Evolutionary conservation across 92 coral and sea anemone species (phyloP).

Genomic region (Palythoa heliodiscus): DNA sequence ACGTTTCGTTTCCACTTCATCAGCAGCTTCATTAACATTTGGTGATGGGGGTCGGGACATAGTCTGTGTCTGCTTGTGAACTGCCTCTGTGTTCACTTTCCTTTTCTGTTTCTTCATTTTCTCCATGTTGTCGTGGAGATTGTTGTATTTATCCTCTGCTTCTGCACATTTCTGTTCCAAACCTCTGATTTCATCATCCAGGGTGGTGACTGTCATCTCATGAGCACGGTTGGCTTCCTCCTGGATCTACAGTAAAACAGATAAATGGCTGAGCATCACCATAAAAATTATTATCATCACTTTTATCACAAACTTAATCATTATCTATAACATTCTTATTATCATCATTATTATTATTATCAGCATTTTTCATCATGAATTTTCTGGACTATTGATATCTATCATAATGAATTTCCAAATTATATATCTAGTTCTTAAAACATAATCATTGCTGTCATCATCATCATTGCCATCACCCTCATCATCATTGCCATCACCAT

Average conservation of each 20-base stretch:
- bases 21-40: background rate
- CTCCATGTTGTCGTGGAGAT: constrained; percentile 58
- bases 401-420: too few species aligned
- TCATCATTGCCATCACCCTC: too few species aligned
- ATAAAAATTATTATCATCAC: background rate
- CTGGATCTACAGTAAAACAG: constrained; percentile 67
- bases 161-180: constrained; percentile 78
- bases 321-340: background rate
- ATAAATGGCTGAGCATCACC: background rate
- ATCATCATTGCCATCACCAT: too few species aligned
- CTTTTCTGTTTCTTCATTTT: constrained; percentile 46
- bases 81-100: constrained; percentile 10
- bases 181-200: constrained; percentile 75
- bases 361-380: too few species aligned
- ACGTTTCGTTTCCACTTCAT: constrained; percentile 11
- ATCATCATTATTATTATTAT: too few species aligned
- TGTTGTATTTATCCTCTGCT: constrained; percentile 57
- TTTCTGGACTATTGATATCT: too few species aligned
- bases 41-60: constrained; percentile 58
- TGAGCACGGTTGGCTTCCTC: constrained; percentile 87
- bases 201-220: constrained; percentile 78
- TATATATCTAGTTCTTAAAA: too few species aligned
- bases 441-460: too few species aligned
- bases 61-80: constrained; percentile 79
- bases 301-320: background rate